Evolutionary conservation across 1,140 invertebrate species (phyloP).

Genomic region (Drosophila persimilis): DNA sequence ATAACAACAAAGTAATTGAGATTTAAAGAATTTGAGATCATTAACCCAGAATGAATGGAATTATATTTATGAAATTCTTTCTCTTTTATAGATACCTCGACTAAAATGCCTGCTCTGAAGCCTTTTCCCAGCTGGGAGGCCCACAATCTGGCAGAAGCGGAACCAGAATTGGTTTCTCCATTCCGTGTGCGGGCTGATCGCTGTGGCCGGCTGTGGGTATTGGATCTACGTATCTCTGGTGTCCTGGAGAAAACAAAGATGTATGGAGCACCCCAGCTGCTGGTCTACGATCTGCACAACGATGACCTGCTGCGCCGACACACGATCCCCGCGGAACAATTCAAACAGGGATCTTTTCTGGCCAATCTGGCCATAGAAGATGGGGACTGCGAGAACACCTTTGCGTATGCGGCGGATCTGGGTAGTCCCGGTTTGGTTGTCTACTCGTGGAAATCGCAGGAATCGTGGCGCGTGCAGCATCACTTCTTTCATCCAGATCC

Average conservation of each 20-base stretch:
- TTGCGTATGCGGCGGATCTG: conserved; percentile 87
- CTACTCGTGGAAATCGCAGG: conserved; percentile 87
- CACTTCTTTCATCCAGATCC: conserved; percentile 89
- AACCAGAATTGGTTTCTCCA: conserved; percentile 89
- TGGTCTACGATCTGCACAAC: conserved; percentile 89
- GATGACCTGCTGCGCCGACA: conserved; percentile 87
- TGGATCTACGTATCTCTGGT: conserved; percentile 88
- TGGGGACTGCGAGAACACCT: conserved; percentile 87
- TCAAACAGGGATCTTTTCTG: conserved; percentile 88
- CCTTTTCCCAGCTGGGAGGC: conserved; percentile 91
- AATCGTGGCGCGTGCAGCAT: conserved; percentile 88
- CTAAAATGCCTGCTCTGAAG: conserved; percentile 86
- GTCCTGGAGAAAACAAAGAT: conserved; percentile 85
- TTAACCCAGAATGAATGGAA: conserved; percentile 5
- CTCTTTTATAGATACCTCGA: conserved; percentile 84
- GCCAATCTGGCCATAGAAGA: conserved; percentile 90
- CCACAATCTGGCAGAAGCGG: conserved; percentile 84
- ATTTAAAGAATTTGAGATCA: conserved; percentile 2
- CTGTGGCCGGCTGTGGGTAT: conserved; percentile 89
- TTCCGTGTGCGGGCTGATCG: conserved; percentile 89
- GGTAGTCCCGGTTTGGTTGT: conserved; percentile 87
- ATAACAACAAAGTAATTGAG: conserved; percentile 1
- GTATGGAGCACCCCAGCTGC: conserved; percentile 85
- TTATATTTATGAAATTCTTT: neutral
- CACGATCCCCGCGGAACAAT: conserved; percentile 86